Evolutionary conservation across 2,113 vertebrate species (phyloP).

Genomic region (Otocyon megalotis): DNA sequence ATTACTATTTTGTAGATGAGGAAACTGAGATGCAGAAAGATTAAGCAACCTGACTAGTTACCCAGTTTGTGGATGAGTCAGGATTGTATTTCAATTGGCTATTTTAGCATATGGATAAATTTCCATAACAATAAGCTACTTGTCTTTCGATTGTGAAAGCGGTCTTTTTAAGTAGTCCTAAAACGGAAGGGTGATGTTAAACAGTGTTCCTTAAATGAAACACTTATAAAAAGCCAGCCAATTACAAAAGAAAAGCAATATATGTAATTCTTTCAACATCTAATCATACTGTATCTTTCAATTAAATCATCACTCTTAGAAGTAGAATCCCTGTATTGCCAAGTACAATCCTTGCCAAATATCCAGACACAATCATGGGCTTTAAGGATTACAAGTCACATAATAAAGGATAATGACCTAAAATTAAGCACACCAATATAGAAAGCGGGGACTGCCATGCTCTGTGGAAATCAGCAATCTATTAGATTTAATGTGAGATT

Average conservation of each 20-base stretch:
- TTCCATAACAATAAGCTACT: slow-evolving; percentile 44
- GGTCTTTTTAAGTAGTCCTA: background rate
- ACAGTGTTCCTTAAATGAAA: slow-evolving; percentile 50
- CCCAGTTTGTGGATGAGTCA: background rate
- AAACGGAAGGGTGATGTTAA: slow-evolving; percentile 7
- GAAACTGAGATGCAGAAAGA: background rate
- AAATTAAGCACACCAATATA: slow-evolving; percentile 83
- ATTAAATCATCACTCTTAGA: slow-evolving; percentile 85
- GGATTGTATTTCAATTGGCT: slow-evolving; percentile 35
- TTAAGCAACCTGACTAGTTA: background rate
- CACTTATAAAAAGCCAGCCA: slow-evolving; percentile 31
- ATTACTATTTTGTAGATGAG: background rate
- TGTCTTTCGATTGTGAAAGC: slow-evolving; percentile 21
- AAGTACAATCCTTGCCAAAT: slow-evolving; percentile 87
- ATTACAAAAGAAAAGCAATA: slow-evolving; percentile 61
- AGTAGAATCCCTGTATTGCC: slow-evolving; percentile 83
- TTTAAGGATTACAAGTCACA: slow-evolving; percentile 88
- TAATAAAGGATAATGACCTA: slow-evolving; percentile 87
- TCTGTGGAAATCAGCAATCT: slow-evolving; percentile 83
- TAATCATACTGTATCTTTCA: slow-evolving; percentile 72
- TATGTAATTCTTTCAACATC: slow-evolving; percentile 78
- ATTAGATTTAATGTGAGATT: slow-evolving; percentile 88
- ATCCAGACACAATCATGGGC: slow-evolving; percentile 83
- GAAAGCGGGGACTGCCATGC: slow-evolving; percentile 74
- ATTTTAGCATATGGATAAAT: slow-evolving; percentile 56